Percentiles rank a stretch among this genome's conserved stretches.
phyloP scores from a whole-genome alignment of 2,113 vertebrate species.

The Malurus cyaneus region DNA sequence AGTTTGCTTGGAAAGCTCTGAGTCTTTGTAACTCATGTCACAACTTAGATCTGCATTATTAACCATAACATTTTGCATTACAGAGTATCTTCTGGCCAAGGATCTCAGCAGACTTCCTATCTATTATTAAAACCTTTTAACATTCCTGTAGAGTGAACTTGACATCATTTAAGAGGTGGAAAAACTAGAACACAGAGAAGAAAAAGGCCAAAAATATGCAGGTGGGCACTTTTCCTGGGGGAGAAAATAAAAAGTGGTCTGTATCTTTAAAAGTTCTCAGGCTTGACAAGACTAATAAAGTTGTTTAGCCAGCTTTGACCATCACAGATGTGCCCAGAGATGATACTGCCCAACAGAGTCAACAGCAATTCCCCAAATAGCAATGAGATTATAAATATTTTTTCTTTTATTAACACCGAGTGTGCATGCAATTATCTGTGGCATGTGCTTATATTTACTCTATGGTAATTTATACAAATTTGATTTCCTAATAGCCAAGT shows the following conservation, averaged over 20 bases:
- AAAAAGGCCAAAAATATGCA: not conserved
- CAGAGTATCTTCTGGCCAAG: not conserved
- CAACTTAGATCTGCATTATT: not conserved
- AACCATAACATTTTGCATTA: not conserved
- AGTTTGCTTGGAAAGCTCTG: not conserved
- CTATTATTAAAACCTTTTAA: conserved; percentile 1
- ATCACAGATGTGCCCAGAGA: not conserved
- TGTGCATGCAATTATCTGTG: not conserved
- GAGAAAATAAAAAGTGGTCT: fast-evolving
- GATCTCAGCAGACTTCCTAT: not conserved
- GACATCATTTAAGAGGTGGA: not conserved
- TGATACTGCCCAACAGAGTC: not conserved
- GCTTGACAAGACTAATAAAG: not conserved
- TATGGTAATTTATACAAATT: not conserved
- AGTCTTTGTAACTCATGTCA: not conserved
- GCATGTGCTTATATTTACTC: not conserved
- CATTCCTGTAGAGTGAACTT: not conserved
- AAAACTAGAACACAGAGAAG: not conserved
- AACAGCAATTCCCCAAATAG: not conserved
- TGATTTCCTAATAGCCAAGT: not conserved
- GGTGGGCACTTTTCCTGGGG: not conserved
- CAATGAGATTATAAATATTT: not conserved
- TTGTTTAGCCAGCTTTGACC: not conserved
- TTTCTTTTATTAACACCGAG: not conserved
- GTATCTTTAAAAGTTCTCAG: not conserved